These are phyloP conservation scores for Lethrus apterus DNA, from an alignment of 1,140 invertebrate species.

Conservation along the genomic window DNA sequence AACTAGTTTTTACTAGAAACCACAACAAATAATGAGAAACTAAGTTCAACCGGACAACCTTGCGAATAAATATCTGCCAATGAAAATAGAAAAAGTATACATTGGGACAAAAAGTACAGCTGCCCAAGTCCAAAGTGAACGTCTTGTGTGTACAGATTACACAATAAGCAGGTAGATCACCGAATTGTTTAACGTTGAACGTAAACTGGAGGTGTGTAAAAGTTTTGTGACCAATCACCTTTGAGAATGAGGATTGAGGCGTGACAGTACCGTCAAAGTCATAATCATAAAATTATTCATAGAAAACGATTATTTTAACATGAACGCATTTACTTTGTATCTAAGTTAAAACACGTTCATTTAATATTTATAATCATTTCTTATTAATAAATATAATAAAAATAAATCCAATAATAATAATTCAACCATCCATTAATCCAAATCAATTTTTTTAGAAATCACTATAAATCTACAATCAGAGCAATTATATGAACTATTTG, in stretches of 20 bases:
- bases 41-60: conserved; percentile 14
- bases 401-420: too few species aligned
- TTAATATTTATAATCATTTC: too few species aligned
- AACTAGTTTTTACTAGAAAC: too few species aligned
- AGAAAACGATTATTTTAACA: too few species aligned
- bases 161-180: conserved; percentile 25
- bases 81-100: conserved; percentile 12
- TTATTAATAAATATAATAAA: too few species aligned
- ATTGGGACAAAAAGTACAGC: conserved; percentile 1
- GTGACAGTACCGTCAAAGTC: conserved; percentile 33
- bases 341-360: too few species aligned
- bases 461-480: too few species aligned
- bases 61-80: conserved; percentile 16
- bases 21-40: conserved; percentile 9
- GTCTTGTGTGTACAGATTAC: background rate
- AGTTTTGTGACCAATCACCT: conserved; percentile 29
- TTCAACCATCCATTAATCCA: too few species aligned
- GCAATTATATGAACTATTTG: too few species aligned
- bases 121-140: conserved; percentile 8
- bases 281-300: conserved; percentile 35
- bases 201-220: conserved; percentile 34
- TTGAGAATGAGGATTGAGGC: conserved; percentile 25
- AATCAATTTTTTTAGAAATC: too few species aligned
- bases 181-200: conserved; percentile 27
- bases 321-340: too few species aligned